These are phyloP conservation scores for Serilophus lunatus DNA, from an alignment of 2,113 vertebrate species.

Conservation along the genomic window DNA sequence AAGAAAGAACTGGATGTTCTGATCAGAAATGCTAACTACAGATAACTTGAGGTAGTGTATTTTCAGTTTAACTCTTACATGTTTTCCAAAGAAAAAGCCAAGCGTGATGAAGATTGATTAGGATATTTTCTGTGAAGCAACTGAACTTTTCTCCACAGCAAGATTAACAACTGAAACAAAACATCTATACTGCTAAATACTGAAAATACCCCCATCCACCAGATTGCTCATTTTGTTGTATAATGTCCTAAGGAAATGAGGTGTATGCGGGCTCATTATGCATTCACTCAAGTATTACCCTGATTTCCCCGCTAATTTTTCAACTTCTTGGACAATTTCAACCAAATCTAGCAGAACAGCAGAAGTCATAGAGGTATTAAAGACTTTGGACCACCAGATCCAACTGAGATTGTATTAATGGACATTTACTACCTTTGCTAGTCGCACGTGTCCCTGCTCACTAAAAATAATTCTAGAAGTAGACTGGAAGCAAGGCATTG, in stretches of 20 bases:
- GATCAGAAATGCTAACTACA: conserved; percentile 50
- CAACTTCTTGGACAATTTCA: not conserved
- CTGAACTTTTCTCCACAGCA: not conserved
- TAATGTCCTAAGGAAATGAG: not conserved
- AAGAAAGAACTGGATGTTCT: conserved; percentile 59
- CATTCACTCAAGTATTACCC: not conserved
- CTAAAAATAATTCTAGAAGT: not conserved
- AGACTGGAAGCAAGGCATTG: not conserved
- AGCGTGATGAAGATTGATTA: not conserved
- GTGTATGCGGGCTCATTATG: not conserved
- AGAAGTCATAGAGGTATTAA: not conserved
- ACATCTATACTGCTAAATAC: not conserved
- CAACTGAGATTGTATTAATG: not conserved
- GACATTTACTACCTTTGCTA: not conserved
- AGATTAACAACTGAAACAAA: conserved; percentile 5
- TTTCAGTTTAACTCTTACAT: not conserved
- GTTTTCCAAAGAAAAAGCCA: conserved; percentile 12
- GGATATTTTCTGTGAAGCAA: not conserved
- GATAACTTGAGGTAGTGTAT: not conserved
- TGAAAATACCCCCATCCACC: not conserved
- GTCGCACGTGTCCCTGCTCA: not conserved
- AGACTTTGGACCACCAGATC: not conserved
- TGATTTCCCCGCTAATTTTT: not conserved
- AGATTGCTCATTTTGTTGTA: not conserved
- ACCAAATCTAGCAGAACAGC: not conserved